phyloP scores from a whole-genome alignment of 1,140 invertebrate genomes.

The Goniozus legneri region DNA sequence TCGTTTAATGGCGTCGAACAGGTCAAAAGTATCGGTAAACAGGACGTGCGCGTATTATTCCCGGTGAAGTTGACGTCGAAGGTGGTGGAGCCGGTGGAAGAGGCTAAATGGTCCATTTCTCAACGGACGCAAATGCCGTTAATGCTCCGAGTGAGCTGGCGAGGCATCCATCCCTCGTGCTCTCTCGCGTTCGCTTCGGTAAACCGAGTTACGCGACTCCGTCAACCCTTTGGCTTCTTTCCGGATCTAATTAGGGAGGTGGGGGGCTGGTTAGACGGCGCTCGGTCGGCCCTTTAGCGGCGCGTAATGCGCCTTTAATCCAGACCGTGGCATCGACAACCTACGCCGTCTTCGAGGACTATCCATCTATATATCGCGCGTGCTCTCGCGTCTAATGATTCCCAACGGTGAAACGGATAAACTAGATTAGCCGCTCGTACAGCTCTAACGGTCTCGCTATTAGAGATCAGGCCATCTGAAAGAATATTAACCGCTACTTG shows the following conservation, averaged over 20 bases:
- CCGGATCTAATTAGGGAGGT: constrained; percentile 52
- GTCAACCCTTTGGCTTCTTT: constrained; percentile 52
- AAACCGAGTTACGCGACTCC: constrained; percentile 50
- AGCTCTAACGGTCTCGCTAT: too few species aligned
- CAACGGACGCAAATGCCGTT: constrained; percentile 47
- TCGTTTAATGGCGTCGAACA: too few species aligned
- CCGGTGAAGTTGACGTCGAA: neutral
- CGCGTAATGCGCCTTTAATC: constrained; percentile 51
- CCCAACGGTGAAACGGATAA: constrained; percentile 43
- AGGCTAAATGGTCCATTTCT: constrained; percentile 48
- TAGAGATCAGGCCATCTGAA: too few species aligned
- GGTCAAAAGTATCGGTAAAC: neutral
- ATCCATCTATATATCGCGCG: neutral
- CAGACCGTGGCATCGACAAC: constrained; percentile 32
- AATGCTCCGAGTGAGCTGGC: constrained; percentile 32
- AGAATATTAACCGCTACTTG: too few species aligned
- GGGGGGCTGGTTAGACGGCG: too few species aligned
- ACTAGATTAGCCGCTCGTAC: constrained; percentile 43
- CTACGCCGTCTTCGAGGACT: constrained; percentile 13
- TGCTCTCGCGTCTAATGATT: constrained; percentile 39
- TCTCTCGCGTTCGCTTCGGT: too few species aligned
- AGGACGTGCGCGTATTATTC: neutral
- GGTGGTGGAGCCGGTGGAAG: constrained; percentile 11
- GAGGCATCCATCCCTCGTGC: too few species aligned
- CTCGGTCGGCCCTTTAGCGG: constrained; percentile 46